Evolutionary conservation across 2,888 invertebrate species (phyloP), one percentile per base, ranked within the genome.

Genomic region (Ochropleura leucogaster): DNA sequence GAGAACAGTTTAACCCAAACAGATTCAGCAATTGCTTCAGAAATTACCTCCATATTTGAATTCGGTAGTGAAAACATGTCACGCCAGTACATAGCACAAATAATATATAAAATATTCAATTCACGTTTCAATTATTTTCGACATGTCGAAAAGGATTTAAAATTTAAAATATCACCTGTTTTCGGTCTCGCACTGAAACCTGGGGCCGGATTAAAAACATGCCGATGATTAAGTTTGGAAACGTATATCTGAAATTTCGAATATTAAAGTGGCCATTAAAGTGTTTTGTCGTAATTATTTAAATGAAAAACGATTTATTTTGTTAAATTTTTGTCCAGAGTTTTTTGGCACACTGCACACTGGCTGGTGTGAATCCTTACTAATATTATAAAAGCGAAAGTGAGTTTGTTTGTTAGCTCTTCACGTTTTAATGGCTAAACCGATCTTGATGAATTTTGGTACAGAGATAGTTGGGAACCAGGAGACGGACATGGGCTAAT

Each of bases 151-250:
- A 72, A 76, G 53, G 60, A 85, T 86, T 87, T 82, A 74, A 73
- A 74, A 79, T 87, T 85, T 88, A 83, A 87, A 88, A 88, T 87
- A 84, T 82, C 80, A 77, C 78, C 70, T 74, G 68, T 79, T 83
- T 62, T 72, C 53, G 71, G 73, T 75, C 64, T 53, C 74, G 55
- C 20, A 10, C 12, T 30, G 64, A 62, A 72, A 73, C 76, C 76
- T 74, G 69, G 20, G 77, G 80, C 67, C 40, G 74, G 70, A 80
- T 80, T 77, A 57, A 75, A 85, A 84, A 85, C 77, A 80, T 66
- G 68, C 42, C 46, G 65, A 67, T 69, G 51, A 72, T 75, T 63
- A 76, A 77, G 64, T 78, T 68, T 62, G 71, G 72, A 78, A 77
- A 16, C 72, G 68, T 57, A 57, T 65, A 72, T 73, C 51, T 47